Evolutionary conservation across 2,888 invertebrate species (phyloP), one percentile per base, ranked within the genome.

Genomic region (Eretmocerus hayati): DNA sequence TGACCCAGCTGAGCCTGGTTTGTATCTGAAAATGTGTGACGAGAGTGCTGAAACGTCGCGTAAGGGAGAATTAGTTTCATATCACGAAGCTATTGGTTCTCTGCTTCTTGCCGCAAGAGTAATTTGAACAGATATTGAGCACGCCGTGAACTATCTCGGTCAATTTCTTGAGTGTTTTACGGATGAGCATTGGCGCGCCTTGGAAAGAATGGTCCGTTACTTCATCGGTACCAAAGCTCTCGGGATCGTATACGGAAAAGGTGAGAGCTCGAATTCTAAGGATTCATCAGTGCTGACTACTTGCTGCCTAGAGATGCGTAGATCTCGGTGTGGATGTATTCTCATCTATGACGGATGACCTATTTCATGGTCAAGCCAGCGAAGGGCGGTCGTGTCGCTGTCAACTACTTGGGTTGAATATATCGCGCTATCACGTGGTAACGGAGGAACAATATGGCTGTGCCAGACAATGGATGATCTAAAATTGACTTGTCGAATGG

Each of bases 331-430:
- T 18, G 42, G 31, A 13, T 31, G n/a, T 31, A 13, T 42, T 20
- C 19, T 42, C n/a, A 30, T 26, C 2, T 31, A 31, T 8, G 20
- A 21, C 18, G 31, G 42, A 20, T 31, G 18, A 30, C 31, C 31
- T 9, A 31, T 42, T 3, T 20, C 20, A 4, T 37, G 37, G 37
- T 37, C 37, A 5, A 33, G 33, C 15, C 33, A 33, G 22, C 33
- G 33, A 9, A 56, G 58, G 37, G 38, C 33, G 6, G 23, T 46
- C 2, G 53, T 59, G 2, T 37, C 56, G 2, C 41, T 52, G 4
- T 57, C 55, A 23, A 55, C 57, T 1, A 48, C 57, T 1, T 55
- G 58, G 42, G 47, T 55, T 1, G 58, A 59, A 33, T 61, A 59
- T 44, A 47, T 55, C 38, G 55, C 58, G 5, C 44, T 56, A 23